phyloP scores from a whole-genome alignment of 1,140 invertebrate species.

The Ostrea denselamellosa region DNA sequence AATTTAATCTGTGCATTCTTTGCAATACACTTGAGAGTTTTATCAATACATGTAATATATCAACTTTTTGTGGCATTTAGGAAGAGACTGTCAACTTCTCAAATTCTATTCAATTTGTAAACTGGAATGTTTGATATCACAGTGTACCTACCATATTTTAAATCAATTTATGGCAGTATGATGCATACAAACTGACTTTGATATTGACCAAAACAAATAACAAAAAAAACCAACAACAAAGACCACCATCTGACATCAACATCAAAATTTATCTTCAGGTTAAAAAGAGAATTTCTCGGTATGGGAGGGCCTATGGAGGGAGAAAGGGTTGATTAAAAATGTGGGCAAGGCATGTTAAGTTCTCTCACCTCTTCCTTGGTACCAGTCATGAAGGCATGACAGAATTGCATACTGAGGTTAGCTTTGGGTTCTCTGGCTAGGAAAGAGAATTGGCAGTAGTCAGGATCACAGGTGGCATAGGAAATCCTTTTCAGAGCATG shows the following conservation, averaged over 20 bases:
- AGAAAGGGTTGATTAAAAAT: too few species aligned
- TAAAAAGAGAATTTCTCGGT: too few species aligned
- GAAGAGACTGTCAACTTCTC: not conserved
- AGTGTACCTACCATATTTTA: too few species aligned
- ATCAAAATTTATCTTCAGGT: too few species aligned
- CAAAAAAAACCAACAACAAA: too few species aligned
- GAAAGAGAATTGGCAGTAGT: conserved; percentile 89
- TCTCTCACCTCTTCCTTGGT: conserved; percentile 85
- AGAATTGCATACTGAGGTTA: conserved; percentile 88
- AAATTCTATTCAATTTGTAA: not conserved
- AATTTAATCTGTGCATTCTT: conserved; percentile 1
- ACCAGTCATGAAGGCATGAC: conserved; percentile 89
- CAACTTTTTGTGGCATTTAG: conserved; percentile 7
- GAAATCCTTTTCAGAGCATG: conserved; percentile 91
- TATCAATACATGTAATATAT: conserved; percentile 15
- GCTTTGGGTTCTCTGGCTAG: conserved; percentile 89
- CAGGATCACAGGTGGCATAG: conserved; percentile 91
- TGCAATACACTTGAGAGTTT: not conserved
- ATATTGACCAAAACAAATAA: too few species aligned
- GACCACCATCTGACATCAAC: too few species aligned
- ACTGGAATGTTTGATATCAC: too few species aligned
- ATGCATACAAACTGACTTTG: too few species aligned
- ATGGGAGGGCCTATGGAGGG: too few species aligned
- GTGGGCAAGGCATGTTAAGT: not conserved
- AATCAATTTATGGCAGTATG: too few species aligned